Percentiles rank a stretch among this genome's conserved stretches.
phyloP scores from a whole-genome alignment of 1,140 invertebrate species.

The Drosophila setifemur region DNA sequence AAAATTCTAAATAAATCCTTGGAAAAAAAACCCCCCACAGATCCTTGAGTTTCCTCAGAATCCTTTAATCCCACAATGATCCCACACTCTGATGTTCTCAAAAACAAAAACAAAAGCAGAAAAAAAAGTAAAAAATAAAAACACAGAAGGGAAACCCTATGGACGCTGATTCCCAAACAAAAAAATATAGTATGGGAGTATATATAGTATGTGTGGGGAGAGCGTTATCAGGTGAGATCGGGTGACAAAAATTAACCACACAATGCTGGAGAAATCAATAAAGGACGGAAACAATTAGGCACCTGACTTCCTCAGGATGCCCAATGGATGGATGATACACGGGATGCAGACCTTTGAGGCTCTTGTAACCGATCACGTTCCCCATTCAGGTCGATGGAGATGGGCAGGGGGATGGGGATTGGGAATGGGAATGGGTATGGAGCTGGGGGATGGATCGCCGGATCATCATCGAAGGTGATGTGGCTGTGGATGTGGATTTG shows the following conservation, averaged over 20 bases:
- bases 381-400: constrained; percentile 9
- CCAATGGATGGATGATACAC: constrained; percentile 7
- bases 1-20: too few species aligned
- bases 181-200: too few species aligned
- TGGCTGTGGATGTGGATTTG: constrained; percentile 23
- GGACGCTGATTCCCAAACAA: constrained; percentile 49
- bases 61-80: constrained; percentile 1
- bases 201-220: too few species aligned
- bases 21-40: neutral
- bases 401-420: neutral
- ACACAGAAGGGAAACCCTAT: constrained; percentile 53
- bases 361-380: constrained; percentile 70
- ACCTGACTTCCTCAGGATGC: constrained; percentile 80
- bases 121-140: neutral
- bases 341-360: constrained; percentile 43
- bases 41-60: constrained; percentile 22
- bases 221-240: constrained; percentile 71
- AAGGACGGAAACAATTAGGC: constrained; percentile 75
- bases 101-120: neutral
- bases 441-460: neutral
- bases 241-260: constrained; percentile 74
- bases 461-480: constrained; percentile 14
- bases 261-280: constrained; percentile 58
- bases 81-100: constrained; percentile 5
- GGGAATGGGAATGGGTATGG: constrained; percentile 30